These are phyloP conservation scores for Neoscelio sp. DNA, from an alignment of 2,888 invertebrate genomes.

Conservation along the genomic window DNA sequence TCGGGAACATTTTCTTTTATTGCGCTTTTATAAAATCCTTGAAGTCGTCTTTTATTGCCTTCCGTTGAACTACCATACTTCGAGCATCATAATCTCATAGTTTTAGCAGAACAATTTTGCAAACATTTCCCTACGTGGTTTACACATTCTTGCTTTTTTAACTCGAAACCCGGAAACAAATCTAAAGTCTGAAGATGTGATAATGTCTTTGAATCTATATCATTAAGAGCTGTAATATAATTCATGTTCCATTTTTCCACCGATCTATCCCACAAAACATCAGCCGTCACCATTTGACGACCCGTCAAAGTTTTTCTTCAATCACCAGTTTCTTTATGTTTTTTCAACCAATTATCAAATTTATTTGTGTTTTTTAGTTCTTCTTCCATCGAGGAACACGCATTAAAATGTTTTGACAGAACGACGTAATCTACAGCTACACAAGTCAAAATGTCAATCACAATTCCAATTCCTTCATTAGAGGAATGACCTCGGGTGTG, in stretches of 20 bases:
- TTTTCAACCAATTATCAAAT: slow-evolving; percentile 4
- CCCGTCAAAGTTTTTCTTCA: slow-evolving; percentile 25
- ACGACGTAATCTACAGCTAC: slow-evolving; percentile 51
- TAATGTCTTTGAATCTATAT: slow-evolving; percentile 3
- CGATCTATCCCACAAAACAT: slow-evolving; percentile 14
- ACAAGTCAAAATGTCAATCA: slow-evolving; percentile 49
- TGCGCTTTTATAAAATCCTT: slow-evolving; percentile 41
- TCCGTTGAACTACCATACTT: slow-evolving; percentile 34
- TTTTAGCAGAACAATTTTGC: neutral
- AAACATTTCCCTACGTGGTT: slow-evolving; percentile 16
- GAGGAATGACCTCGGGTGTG: slow-evolving; percentile 36
- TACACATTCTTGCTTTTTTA: slow-evolving; percentile 8
- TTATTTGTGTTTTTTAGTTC: slow-evolving; percentile 2
- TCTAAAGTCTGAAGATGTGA: neutral
- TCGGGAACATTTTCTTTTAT: slow-evolving; percentile 37
- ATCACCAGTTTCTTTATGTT: slow-evolving; percentile 11
- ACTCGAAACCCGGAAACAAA: neutral
- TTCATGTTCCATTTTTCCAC: no score
- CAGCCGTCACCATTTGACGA: slow-evolving; percentile 8
- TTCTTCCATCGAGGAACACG: slow-evolving; percentile 1
- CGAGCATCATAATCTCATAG: neutral
- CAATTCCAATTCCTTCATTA: slow-evolving; percentile 23
- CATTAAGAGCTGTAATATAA: neutral
- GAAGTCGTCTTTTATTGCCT: slow-evolving; percentile 39
- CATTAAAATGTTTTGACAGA: slow-evolving; percentile 32